A percentile compares a stretch with the other conserved stretches of the same genome.
Conservation (phyloP, 2,888 invertebrate genomes). For the Cosmopolites sordidus region DNA sequence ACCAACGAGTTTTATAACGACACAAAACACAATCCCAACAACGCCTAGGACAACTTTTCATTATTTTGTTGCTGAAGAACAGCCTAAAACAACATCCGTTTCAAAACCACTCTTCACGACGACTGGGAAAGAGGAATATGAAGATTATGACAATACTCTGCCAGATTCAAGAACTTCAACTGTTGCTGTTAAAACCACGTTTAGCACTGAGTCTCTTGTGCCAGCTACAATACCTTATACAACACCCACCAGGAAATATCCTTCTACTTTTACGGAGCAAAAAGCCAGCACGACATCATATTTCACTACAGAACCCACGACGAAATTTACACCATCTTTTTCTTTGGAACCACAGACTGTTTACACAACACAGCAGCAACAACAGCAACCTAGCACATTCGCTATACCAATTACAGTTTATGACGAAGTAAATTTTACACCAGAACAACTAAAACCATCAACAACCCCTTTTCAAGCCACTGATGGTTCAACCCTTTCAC, state of each 20-base stretch:
- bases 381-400: not conserved
- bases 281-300: not conserved
- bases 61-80: constrained; percentile 24
- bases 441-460: constrained; percentile 14
- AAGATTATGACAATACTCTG: constrained; percentile 5
- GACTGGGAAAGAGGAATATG: not conserved
- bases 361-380: not conserved
- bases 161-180: constrained; percentile 12
- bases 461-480: not conserved
- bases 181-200: constrained; percentile 1
- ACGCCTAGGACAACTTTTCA: constrained; percentile 23
- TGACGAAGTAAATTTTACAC: constrained; percentile 10
- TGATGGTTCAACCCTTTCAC: too few relatives aligned
- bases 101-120: not conserved
- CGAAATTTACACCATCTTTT: constrained; percentile 1
- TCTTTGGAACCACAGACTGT: constrained; percentile 1
- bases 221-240: constrained; percentile 3
- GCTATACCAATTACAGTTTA: constrained; percentile 9
- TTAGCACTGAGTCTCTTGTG: constrained; percentile 1
- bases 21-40: not conserved
- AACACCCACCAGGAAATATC: not conserved
- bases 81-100: constrained; percentile 2
- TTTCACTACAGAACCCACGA: constrained; percentile 8
- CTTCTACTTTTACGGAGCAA: not conserved
- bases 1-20: not conserved